Conservation (phyloP, 2,113 vertebrate species). For the Cichladusa arquata region DNA sequence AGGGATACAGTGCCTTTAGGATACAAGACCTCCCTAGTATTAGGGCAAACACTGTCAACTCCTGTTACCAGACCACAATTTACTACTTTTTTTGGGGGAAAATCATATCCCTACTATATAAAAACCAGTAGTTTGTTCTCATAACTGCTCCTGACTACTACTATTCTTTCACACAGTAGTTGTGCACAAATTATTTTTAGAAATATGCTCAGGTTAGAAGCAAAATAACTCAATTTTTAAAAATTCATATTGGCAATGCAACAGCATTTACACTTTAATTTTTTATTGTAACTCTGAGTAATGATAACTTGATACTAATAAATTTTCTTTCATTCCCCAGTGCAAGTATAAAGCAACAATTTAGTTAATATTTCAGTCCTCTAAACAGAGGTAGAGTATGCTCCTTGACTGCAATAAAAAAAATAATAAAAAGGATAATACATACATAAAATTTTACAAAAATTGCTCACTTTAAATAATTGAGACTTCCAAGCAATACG, state of each 20-base stretch:
- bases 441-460: not conserved
- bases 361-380: not conserved
- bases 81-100: not conserved
- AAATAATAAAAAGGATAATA: not conserved
- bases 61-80: not conserved
- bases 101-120: not conserved
- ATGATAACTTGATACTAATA: not conserved
- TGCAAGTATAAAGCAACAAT: not conserved
- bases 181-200: not conserved
- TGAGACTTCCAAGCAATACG: not conserved
- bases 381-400: not conserved
- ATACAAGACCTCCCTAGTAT: not conserved
- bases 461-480: not conserved
- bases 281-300: not conserved
- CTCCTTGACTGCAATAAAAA: not conserved
- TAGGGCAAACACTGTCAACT: not conserved
- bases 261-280: not conserved
- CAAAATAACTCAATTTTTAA: accelerated
- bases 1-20: not conserved
- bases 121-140: not conserved
- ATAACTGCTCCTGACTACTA: not conserved
- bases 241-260: not conserved
- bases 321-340: not conserved
- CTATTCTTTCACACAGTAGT: not conserved
- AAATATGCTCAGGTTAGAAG: not conserved